phyloP scores from a whole-genome alignment of 2,888 invertebrate genomes.

The Dysmachus trigonus region DNA sequence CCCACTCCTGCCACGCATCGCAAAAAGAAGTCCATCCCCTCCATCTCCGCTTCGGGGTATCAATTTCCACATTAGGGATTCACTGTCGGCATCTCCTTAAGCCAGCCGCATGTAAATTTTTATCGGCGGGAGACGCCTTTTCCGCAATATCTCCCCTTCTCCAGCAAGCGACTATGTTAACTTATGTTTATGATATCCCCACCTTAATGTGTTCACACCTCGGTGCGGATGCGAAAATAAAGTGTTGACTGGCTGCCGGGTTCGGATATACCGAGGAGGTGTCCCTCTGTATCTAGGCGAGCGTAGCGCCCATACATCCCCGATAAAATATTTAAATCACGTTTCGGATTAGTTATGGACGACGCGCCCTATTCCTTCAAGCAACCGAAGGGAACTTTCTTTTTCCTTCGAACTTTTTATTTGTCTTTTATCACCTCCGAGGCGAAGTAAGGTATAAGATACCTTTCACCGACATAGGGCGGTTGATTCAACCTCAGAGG shows the following conservation, averaged over 20 bases:
- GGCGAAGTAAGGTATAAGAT: background rate
- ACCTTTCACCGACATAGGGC: background rate
- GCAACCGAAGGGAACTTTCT: background rate
- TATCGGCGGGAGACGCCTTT: background rate
- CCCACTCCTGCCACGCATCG: background rate
- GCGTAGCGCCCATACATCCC: background rate
- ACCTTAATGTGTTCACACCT: conserved; percentile 24
- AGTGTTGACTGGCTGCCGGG: conserved; percentile 12
- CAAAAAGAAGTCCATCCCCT: background rate
- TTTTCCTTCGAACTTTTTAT: background rate
- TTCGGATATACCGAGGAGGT: background rate
- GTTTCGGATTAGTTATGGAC: conserved; percentile 48
- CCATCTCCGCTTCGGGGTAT: background rate
- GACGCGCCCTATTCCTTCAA: conserved; percentile 18
- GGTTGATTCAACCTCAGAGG: background rate
- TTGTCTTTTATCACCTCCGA: conserved; percentile 30
- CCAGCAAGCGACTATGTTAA: conserved; percentile 2
- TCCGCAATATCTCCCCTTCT: background rate
- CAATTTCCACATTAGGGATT: background rate
- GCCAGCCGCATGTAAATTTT: conserved; percentile 19
- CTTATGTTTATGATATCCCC: conserved; percentile 21
- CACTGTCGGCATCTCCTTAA: background rate
- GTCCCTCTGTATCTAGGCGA: background rate
- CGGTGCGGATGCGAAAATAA: conserved; percentile 5
- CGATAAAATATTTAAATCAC: conserved; percentile 49